phyloP scores from a whole-genome alignment of 1,140 invertebrate species.

The Trichonephila clavipes region DNA sequence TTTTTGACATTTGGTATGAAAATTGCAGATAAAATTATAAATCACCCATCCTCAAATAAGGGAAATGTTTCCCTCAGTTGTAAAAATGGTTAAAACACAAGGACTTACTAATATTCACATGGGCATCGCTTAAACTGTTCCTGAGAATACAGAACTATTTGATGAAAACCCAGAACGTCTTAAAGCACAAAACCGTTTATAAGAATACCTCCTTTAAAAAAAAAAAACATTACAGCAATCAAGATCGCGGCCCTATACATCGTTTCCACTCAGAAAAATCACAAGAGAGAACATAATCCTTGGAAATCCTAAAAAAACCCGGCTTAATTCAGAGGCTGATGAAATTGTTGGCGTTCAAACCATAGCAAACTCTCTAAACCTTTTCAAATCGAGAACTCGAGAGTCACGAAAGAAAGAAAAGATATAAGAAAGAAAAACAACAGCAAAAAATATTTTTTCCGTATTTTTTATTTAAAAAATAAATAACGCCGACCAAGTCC shows the following conservation, averaged over 20 bases:
- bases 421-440: not conserved
- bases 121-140: not conserved
- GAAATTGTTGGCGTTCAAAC: not conserved
- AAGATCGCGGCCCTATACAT: not conserved
- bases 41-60: too few species aligned
- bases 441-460: not conserved
- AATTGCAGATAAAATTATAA: too few species aligned
- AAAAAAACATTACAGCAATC: not conserved
- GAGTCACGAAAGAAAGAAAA: not conserved
- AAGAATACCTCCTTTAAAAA: not conserved
- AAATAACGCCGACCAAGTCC: slow-evolving; percentile 40
- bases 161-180: not conserved
- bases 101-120: not conserved
- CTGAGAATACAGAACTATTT: not conserved
- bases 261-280: slow-evolving; percentile 9
- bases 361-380: not conserved
- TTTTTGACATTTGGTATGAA: too few species aligned
- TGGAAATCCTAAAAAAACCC: not conserved
- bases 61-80: too few species aligned
- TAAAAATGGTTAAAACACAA: not conserved
- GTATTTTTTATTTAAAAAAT: slow-evolving; percentile 44
- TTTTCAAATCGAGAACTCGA: not conserved
- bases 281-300: not conserved
- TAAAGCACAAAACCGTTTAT: not conserved
- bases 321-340: not conserved